phyloP scores from a whole-genome alignment of 1,140 invertebrate genomes.

The Drosophila lini region DNA sequence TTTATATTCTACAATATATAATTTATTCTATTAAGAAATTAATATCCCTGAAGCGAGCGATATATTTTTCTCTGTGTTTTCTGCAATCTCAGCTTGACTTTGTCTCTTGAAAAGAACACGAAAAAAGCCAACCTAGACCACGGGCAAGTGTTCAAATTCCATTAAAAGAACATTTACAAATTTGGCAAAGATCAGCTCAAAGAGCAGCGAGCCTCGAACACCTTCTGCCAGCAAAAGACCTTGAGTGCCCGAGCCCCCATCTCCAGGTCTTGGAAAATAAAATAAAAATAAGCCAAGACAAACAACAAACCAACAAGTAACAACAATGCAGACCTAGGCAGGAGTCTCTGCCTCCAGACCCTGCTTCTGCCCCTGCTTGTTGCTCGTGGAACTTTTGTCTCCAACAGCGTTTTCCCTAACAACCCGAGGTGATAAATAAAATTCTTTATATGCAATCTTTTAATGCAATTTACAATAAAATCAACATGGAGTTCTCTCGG shows the following conservation, averaged over 20 bases:
- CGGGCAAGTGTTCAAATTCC: slow-evolving; percentile 80
- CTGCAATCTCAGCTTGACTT: slow-evolving; percentile 32
- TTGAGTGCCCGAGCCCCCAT: slow-evolving; percentile 62
- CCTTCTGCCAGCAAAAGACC: slow-evolving; percentile 70
- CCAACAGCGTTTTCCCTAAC: slow-evolving; percentile 84
- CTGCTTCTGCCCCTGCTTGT: background rate
- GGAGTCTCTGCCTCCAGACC: background rate
- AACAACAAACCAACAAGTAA: slow-evolving; percentile 62
- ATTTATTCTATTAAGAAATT: background rate
- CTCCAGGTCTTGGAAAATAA: slow-evolving; percentile 21
- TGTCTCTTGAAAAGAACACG: slow-evolving; percentile 50
- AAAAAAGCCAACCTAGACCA: slow-evolving; percentile 21
- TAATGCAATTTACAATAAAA: slow-evolving; percentile 84
- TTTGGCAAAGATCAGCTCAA: slow-evolving; percentile 72
- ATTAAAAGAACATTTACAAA: slow-evolving; percentile 83
- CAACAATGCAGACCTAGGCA: slow-evolving; percentile 51
- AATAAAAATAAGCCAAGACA: slow-evolving; percentile 59
- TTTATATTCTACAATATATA: background rate
- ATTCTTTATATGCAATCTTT: slow-evolving; percentile 84
- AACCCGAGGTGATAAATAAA: slow-evolving; percentile 84
- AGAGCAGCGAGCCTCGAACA: slow-evolving; percentile 34
- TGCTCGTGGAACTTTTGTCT: slow-evolving; percentile 66
- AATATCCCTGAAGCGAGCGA: background rate
- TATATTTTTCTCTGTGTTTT: slow-evolving; percentile 23
- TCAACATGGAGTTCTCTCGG: slow-evolving; percentile 77